Evolutionary conservation across 1,140 invertebrate species (phyloP).

Genomic region (Zaprionus davidi): DNA sequence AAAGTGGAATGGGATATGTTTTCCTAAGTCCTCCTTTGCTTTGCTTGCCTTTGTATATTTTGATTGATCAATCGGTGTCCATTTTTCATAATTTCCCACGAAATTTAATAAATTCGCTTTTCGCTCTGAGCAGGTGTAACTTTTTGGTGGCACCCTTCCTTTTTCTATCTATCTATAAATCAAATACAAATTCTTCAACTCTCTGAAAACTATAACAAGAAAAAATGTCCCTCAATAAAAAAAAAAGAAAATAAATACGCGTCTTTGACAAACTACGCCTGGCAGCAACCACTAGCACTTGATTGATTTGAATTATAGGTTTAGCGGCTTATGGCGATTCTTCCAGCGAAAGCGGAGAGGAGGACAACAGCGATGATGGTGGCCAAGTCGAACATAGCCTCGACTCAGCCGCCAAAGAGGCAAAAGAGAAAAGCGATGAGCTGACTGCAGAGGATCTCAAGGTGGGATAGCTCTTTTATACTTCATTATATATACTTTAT

Average conservation of each 20-base stretch:
- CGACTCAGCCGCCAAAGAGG: slow-evolving; percentile 43
- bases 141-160: slow-evolving; percentile 8
- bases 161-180: slow-evolving; percentile 1
- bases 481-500: background rate
- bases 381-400: slow-evolving; percentile 25
- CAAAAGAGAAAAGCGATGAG: slow-evolving; percentile 44
- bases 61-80: background rate
- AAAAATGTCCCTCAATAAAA: slow-evolving; percentile 26
- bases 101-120: slow-evolving; percentile 2
- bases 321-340: slow-evolving; percentile 83
- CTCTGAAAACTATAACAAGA: background rate
- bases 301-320: slow-evolving; percentile 82
- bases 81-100: background rate
- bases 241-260: slow-evolving; percentile 21
- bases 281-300: slow-evolving; percentile 78
- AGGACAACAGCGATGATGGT: slow-evolving; percentile 47
- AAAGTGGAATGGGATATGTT: background rate
- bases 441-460: slow-evolving; percentile 76
- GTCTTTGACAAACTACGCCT: slow-evolving; percentile 37
- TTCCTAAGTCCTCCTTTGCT: background rate
- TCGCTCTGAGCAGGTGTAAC: background rate
- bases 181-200: slow-evolving; percentile 13
- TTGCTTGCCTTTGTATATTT: background rate
- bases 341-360: slow-evolving; percentile 73
- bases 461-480: slow-evolving; percentile 18